Evolutionary conservation across 2,113 vertebrate species (phyloP), one percentile per base, ranked within the genome.

Genomic region (Sitta europaea): DNA sequence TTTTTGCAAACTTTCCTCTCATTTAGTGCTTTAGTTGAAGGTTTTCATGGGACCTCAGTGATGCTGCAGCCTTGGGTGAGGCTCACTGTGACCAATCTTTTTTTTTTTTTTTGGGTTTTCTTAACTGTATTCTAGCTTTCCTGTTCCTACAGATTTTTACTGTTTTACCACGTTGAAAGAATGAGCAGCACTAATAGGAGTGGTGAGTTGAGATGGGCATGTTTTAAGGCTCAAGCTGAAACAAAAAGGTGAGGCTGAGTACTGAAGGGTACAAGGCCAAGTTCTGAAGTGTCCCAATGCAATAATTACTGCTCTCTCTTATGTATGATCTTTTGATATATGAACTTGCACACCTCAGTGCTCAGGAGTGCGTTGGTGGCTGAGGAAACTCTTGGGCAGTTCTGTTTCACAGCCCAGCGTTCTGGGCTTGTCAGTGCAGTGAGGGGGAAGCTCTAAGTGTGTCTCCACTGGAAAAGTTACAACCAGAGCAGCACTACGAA

Each of bases 351-450:
- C 22, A 20, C 15, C 33, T 58, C 36, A 31, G 62, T 57, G 28
- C 19, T 76, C 86, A 91, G 58, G 54, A 90, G 18, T 88, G 12
- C 22, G 0, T 72, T 96, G 94, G 71, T 86, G 83, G 68, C 53
- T 11, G 2, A 55, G 92, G 42, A 89, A 76, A 29, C 62, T 58
- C 23, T 27, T 67, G 86, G 86, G 96, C 75, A 79, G 28, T 91
- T 96, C 25, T 78, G 78, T 94, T 88, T 89, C 73, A 77, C 74
- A 61, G 57, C 76, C 48, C 59, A 50, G 82, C 42, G 66, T 90
- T 93, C 79, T 92, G 90, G 65, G 88, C 71, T 38, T 95, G 85
- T 90, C 73, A 73, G 82, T 82, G 83, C 74, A 45, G 72, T 84
- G 90, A 96, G 40, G 27, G 12, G 61, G 16, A 68, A 59, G 81